Evolutionary conservation across 2,113 vertebrate species (phyloP).

Genomic region (Micromys minutus): DNA sequence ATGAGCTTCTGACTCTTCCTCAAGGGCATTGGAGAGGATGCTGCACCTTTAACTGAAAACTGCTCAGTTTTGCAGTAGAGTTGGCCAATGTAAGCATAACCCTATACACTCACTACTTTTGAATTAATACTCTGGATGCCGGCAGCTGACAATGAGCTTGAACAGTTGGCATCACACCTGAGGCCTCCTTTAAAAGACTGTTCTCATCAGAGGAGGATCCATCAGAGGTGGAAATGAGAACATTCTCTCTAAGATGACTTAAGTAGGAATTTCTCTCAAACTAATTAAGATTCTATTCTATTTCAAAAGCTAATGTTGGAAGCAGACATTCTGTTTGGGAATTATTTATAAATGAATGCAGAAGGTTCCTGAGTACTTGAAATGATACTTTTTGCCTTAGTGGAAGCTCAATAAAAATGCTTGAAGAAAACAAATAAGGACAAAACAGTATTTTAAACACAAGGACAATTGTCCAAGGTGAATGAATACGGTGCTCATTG

Average conservation of each 20-base stretch:
- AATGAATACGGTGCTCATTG: background rate
- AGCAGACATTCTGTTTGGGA: constrained; percentile 70
- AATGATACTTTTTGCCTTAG: constrained; percentile 51
- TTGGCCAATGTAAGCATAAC: constrained; percentile 74
- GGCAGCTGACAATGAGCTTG: constrained; percentile 77
- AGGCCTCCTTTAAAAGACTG: constrained; percentile 78
- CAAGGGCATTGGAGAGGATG: constrained; percentile 74
- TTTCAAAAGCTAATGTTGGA: constrained; percentile 74
- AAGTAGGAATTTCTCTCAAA: constrained; percentile 72
- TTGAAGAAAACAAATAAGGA: constrained; percentile 60
- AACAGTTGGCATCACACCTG: constrained; percentile 81
- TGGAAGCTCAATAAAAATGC: constrained; percentile 42
- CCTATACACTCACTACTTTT: constrained; percentile 80
- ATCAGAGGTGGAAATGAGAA: constrained; percentile 69
- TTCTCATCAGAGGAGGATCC: constrained; percentile 74
- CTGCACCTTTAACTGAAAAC: constrained; percentile 73
- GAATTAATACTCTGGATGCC: constrained; percentile 74
- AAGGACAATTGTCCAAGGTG: constrained; percentile 24
- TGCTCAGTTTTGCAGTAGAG: constrained; percentile 68
- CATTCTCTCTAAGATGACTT: constrained; percentile 76
- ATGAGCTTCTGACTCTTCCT: constrained; percentile 73
- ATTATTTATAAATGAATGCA: constrained; percentile 75
- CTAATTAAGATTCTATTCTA: constrained; percentile 79
- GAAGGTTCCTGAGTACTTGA: constrained; percentile 61
- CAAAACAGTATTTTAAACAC: constrained; percentile 54